Evolutionary conservation across 2,888 invertebrate genomes (phyloP).

Genomic region (Macrosoma leucophasiata): DNA sequence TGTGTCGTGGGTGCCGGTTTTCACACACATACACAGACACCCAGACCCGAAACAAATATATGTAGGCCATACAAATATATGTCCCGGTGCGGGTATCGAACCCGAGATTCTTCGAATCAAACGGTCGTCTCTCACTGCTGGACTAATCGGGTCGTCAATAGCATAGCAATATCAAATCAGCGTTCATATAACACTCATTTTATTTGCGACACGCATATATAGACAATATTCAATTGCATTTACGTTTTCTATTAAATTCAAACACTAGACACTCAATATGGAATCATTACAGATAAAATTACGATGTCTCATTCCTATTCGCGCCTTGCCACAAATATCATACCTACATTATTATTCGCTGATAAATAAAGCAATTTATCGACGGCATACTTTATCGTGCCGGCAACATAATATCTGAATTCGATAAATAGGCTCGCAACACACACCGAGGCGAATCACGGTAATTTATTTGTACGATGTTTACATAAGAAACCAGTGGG

Average conservation of each 20-base stretch:
- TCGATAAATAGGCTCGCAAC: conserved; percentile 33
- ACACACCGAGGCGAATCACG: conserved; percentile 39
- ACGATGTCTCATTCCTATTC: conserved; percentile 41
- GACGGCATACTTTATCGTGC: conserved; percentile 38
- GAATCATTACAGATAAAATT: conserved; percentile 33
- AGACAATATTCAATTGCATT: conserved; percentile 8
- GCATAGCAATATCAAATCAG: too few relatives aligned
- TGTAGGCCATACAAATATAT: too few relatives aligned
- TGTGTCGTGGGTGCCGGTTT: too few relatives aligned
- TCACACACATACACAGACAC: too few relatives aligned
- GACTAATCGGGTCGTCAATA: too few relatives aligned
- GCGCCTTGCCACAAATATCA: conserved; percentile 37
- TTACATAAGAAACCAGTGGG: conserved; percentile 54
- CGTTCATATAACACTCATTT: too few relatives aligned
- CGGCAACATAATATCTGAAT: conserved; percentile 32
- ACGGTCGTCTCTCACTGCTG: too few relatives aligned
- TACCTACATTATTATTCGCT: conserved; percentile 39
- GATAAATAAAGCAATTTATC: conserved; percentile 51
- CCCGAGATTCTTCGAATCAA: too few relatives aligned
- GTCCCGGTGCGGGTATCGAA: too few relatives aligned
- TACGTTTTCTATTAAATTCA: conserved; percentile 10
- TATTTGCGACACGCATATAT: too few relatives aligned
- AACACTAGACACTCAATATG: conserved; percentile 19
- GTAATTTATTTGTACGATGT: conserved; percentile 47
- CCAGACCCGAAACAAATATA: too few relatives aligned